These are phyloP conservation scores for Deroplatys truncata DNA, from an alignment of 2,888 invertebrate species.

Conservation along the genomic window DNA sequence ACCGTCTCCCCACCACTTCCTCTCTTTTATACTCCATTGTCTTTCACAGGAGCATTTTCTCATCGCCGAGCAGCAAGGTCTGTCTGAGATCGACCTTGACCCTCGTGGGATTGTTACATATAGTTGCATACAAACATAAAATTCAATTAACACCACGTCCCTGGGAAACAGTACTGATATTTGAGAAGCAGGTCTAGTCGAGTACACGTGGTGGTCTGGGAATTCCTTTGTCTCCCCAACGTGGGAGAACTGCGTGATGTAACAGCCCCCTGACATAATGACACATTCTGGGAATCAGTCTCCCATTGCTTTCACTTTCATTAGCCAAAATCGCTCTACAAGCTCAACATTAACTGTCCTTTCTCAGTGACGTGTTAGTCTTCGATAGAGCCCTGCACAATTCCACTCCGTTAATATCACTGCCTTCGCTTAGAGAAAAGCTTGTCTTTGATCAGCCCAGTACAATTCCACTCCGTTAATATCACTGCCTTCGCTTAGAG, in stretches of 20 bases:
- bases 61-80: constrained; percentile 17
- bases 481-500: no score
- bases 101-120: background rate
- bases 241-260: background rate
- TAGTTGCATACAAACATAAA: background rate
- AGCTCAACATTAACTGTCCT: no score
- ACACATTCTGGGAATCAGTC: background rate
- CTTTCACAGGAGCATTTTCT: constrained; percentile 14
- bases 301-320: background rate
- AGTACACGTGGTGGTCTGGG: background rate
- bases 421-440: no score
- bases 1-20: background rate
- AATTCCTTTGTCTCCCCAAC: background rate
- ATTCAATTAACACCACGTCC: background rate
- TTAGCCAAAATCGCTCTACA: background rate
- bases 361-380: no score
- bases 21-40: constrained; percentile 23
- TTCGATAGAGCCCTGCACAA: no score
- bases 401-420: no score
- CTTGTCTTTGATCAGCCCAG: no score
- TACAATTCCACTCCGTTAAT: no score
- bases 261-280: background rate
- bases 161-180: background rate
- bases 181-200: background rate
- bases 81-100: constrained; percentile 7